These are phyloP conservation scores for Pedicia rivosa DNA, from an alignment of 2,888 invertebrate genomes.

Conservation along the genomic window DNA sequence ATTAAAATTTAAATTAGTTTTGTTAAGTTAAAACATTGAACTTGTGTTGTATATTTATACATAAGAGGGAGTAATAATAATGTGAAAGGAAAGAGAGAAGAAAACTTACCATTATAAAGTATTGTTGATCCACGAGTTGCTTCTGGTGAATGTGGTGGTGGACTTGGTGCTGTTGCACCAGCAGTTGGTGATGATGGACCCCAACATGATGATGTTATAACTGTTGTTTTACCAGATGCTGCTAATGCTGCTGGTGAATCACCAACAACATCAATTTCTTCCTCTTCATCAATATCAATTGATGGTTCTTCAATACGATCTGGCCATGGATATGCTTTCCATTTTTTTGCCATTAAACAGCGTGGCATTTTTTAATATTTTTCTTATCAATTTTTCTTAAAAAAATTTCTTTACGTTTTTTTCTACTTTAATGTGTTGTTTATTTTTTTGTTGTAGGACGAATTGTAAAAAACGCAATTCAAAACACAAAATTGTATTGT, in stretches of 20 bases:
- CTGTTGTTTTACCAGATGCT: slow-evolving; percentile 16
- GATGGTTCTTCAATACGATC: slow-evolving; percentile 38
- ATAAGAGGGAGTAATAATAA: neutral
- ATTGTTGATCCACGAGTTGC: slow-evolving; percentile 52
- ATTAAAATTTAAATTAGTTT: too few relatives aligned
- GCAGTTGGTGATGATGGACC: slow-evolving; percentile 60
- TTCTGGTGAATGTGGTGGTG: slow-evolving; percentile 45
- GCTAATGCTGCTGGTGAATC: slow-evolving; percentile 31
- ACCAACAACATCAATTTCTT: slow-evolving; percentile 79
- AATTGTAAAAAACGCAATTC: too few relatives aligned
- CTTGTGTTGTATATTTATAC: too few relatives aligned
- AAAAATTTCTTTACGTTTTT: neutral
- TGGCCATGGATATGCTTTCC: slow-evolving; percentile 74
- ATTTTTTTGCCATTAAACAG: slow-evolving; percentile 91
- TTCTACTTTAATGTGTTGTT: too few relatives aligned
- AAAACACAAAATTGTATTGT: too few relatives aligned
- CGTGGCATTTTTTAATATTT: slow-evolving; percentile 52
- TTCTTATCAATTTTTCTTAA: neutral
- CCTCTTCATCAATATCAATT: slow-evolving; percentile 48
- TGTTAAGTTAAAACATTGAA: too few relatives aligned
- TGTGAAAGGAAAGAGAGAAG: neutral
- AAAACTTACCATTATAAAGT: slow-evolving; percentile 56
- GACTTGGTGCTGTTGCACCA: slow-evolving; percentile 58
- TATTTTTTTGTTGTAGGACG: too few relatives aligned
- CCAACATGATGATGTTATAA: slow-evolving; percentile 41